Conservation (phyloP, 2,888 invertebrate species). For the Belgica antarctica region DNA sequence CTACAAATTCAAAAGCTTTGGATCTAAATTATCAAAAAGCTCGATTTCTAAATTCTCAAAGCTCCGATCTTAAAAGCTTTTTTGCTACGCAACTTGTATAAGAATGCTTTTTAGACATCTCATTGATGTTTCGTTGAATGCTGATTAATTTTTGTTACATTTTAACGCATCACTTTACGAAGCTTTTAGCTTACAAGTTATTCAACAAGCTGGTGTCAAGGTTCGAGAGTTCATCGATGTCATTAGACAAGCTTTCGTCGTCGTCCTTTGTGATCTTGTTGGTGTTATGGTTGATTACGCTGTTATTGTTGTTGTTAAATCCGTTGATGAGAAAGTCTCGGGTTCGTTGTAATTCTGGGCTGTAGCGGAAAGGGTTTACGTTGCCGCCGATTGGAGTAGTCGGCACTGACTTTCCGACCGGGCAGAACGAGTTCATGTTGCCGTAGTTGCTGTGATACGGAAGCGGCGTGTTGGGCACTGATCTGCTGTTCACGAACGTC, state of each 20-base stretch:
- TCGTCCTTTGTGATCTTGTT: constrained; percentile 3
- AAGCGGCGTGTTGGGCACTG: constrained; percentile 68
- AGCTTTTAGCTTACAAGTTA: constrained; percentile 49
- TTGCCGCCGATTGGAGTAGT: constrained; percentile 61
- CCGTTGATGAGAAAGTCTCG: constrained; percentile 64
- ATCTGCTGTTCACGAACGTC: constrained; percentile 52
- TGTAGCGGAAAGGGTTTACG: constrained; percentile 61
- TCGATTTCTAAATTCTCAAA: no score
- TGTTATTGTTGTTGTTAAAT: constrained; percentile 37
- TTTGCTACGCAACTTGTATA: neutral
- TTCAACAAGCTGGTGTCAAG: constrained; percentile 51
- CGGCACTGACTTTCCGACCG: constrained; percentile 65
- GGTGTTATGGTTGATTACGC: constrained; percentile 25
- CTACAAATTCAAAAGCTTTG: no score
- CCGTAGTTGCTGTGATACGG: constrained; percentile 56
- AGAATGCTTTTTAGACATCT: neutral
- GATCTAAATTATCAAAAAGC: no score
- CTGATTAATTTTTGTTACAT: no score
- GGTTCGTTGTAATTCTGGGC: constrained; percentile 55
- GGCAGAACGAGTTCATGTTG: constrained; percentile 45
- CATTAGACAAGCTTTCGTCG: constrained; percentile 36
- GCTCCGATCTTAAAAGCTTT: neutral
- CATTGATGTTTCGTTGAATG: neutral
- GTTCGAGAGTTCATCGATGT: constrained; percentile 46
- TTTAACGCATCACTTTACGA: neutral